Conservation (phyloP, 2,888 invertebrate genomes). For the Endotricha flammealis region DNA sequence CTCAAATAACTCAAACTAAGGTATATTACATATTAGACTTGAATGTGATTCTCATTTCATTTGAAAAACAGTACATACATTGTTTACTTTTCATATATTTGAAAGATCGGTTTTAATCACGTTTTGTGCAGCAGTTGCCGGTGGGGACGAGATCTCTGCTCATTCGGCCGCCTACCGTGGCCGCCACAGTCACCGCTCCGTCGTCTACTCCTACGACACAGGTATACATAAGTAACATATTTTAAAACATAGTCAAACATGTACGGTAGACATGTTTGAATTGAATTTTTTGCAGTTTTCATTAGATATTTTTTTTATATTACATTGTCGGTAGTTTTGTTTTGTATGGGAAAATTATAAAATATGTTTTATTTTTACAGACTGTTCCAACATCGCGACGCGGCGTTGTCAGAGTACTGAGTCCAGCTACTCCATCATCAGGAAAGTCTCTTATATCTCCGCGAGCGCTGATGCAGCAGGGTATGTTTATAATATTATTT, state of each 20-base stretch:
- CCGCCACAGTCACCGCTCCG: slow-evolving; percentile 45
- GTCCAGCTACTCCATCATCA: slow-evolving; percentile 58
- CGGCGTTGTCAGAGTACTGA: slow-evolving; percentile 64
- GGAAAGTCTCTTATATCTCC: slow-evolving; percentile 75
- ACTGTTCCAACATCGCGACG: slow-evolving; percentile 41
- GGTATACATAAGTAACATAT: slow-evolving; percentile 26
- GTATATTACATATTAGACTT: too few relatives aligned
- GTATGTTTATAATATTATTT: slow-evolving; percentile 27
- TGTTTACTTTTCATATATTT: too few relatives aligned
- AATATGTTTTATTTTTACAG: too few relatives aligned
- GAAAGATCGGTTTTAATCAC: neutral
- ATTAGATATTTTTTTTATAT: slow-evolving; percentile 2
- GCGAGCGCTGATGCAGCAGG: slow-evolving; percentile 60
- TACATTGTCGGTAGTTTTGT: slow-evolving; percentile 1
- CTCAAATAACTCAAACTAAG: neutral
- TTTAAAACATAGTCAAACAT: slow-evolving; percentile 4
- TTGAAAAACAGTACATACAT: too few relatives aligned
- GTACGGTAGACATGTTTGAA: too few relatives aligned
- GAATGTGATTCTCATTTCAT: too few relatives aligned
- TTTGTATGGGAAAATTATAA: too few relatives aligned
- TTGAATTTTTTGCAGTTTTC: too few relatives aligned
- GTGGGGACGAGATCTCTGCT: slow-evolving; percentile 64
- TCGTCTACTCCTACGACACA: slow-evolving; percentile 42
- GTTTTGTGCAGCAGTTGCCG: slow-evolving; percentile 31
- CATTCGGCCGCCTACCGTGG: slow-evolving; percentile 50